Evolutionary conservation across 2,113 vertebrate species (phyloP).

Genomic region (Anthoscopus minutus): DNA sequence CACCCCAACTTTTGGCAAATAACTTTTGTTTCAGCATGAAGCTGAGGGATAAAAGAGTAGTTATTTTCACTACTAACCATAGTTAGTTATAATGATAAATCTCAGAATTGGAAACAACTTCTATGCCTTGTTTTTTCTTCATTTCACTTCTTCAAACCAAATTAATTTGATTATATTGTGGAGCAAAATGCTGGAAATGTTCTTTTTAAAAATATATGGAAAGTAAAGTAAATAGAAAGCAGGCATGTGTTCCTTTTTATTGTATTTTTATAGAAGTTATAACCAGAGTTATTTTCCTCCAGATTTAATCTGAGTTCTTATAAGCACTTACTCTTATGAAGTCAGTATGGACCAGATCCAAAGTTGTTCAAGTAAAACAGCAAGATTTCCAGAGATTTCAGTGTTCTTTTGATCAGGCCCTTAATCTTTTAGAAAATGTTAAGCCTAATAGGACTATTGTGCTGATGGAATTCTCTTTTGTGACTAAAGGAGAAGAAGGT

Average conservation of each 20-base stretch:
- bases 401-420: background rate
- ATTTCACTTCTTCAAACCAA: background rate
- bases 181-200: background rate
- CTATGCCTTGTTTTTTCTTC: background rate
- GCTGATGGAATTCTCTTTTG: background rate
- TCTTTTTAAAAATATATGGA: background rate
- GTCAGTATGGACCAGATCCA: background rate
- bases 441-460: background rate
- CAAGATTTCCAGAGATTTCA: background rate
- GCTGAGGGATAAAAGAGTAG: background rate
- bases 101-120: background rate
- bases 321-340: background rate
- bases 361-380: slow-evolving; percentile 7
- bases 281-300: background rate
- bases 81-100: background rate
- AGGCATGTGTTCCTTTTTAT: background rate
- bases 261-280: background rate
- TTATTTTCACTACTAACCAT: background rate
- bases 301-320: slow-evolving; percentile 11
- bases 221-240: background rate
- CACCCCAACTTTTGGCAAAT: background rate
- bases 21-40: background rate
- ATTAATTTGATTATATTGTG: background rate
- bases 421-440: slow-evolving; percentile 10
- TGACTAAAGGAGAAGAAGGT: background rate